These are phyloP conservation scores for Sympetrum striolatum DNA, from an alignment of 2,888 invertebrate species.

Conservation along the genomic window DNA sequence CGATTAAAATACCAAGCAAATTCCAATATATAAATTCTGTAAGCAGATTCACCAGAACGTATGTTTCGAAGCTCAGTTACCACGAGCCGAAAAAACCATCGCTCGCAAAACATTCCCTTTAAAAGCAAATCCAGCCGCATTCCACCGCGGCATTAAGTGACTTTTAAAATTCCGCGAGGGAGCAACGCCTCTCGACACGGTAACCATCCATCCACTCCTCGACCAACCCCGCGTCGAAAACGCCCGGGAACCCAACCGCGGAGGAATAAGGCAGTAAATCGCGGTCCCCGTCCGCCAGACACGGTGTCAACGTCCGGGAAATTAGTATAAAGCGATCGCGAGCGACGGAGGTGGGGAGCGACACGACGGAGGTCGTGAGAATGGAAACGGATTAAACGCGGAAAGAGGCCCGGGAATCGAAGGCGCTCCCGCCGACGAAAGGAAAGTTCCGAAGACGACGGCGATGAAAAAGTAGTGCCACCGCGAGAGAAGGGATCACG, in stretches of 20 bases:
- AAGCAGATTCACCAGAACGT: no score
- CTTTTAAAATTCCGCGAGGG: not conserved
- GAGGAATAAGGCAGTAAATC: not conserved
- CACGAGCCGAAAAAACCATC: no score
- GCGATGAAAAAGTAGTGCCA: not conserved
- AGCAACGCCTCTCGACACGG: not conserved
- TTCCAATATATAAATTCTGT: no score
- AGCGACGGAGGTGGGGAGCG: not conserved
- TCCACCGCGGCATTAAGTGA: not conserved
- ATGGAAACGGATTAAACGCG: not conserved
- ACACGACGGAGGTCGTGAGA: not conserved
- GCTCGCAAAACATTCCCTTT: not conserved
- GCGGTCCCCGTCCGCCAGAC: not conserved
- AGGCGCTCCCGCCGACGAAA: not conserved
- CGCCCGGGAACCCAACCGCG: not conserved
- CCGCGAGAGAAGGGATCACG: not conserved
- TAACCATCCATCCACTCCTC: not conserved
- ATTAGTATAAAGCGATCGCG: slow-evolving; percentile 3
- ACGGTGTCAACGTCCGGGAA: slow-evolving; percentile 32
- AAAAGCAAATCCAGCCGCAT: not conserved
- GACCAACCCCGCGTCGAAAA: not conserved
- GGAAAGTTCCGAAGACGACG: not conserved
- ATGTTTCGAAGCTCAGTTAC: no score
- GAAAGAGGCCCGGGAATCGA: not conserved
- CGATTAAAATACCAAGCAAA: no score